Evolutionary conservation across 2,113 vertebrate genomes (phyloP).

Genomic region (Stigmatopora nigra): DNA sequence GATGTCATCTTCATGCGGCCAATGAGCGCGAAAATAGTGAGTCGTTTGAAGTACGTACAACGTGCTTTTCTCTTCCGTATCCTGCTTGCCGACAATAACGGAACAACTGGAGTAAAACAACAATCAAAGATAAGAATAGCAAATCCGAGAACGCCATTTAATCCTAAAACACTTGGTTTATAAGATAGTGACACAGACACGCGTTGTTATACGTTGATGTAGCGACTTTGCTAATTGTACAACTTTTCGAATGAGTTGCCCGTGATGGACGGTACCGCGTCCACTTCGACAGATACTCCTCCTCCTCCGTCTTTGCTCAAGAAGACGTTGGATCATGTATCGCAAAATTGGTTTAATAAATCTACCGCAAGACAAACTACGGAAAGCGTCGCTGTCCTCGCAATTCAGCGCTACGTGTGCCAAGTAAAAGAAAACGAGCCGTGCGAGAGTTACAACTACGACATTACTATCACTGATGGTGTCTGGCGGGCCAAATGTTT

Average conservation of each 20-base stretch:
- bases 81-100: not conserved
- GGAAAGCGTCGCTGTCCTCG: constrained; percentile 41
- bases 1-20: constrained; percentile 14
- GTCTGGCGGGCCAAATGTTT: constrained; percentile 65
- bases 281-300: not conserved
- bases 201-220: constrained; percentile 12
- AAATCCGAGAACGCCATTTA: not conserved
- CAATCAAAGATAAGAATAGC: not conserved
- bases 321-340: constrained; percentile 40
- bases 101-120: not conserved
- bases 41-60: constrained; percentile 27
- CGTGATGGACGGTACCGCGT: not conserved
- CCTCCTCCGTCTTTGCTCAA: constrained; percentile 37
- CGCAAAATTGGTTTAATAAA: constrained; percentile 25
- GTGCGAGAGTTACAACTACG: constrained; percentile 53
- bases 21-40: constrained; percentile 12
- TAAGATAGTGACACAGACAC: constrained; percentile 35
- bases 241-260: not conserved
- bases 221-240: not conserved
- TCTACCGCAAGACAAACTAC: constrained; percentile 18
- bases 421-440: constrained; percentile 16
- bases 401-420: constrained; percentile 44
- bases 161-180: not conserved
- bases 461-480: constrained; percentile 75
- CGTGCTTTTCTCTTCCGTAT: not conserved